These are phyloP conservation scores for Eurois occulta DNA, from an alignment of 2,888 invertebrate species.

Conservation along the genomic window DNA sequence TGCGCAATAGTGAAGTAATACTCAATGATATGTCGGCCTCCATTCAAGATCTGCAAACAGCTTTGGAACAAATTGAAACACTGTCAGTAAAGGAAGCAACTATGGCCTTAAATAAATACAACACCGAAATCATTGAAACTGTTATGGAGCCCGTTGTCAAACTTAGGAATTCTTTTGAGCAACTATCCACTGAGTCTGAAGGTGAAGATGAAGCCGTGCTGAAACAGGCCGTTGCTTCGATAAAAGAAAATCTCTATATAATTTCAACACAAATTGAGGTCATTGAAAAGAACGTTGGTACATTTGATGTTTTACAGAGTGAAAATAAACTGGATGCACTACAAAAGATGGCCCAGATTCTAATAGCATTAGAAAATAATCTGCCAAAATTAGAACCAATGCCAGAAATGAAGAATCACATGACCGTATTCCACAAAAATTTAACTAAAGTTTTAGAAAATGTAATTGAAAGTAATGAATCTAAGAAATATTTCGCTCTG, in stretches of 20 bases:
- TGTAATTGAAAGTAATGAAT: constrained; percentile 88
- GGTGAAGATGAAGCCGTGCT: constrained; percentile 76
- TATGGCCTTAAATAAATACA: constrained; percentile 82
- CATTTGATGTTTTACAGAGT: constrained; percentile 83
- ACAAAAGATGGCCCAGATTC: constrained; percentile 87
- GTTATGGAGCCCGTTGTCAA: constrained; percentile 92
- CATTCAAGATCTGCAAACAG: constrained; percentile 87
- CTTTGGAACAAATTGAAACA: constrained; percentile 87
- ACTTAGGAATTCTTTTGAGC: constrained; percentile 91
- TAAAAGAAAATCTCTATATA: constrained; percentile 81
- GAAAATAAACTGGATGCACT: constrained; percentile 85
- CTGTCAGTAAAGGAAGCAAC: constrained; percentile 89
- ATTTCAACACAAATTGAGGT: constrained; percentile 79
- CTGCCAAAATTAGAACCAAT: constrained; percentile 77
- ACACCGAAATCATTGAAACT: constrained; percentile 92
- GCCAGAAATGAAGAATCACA: constrained; percentile 76
- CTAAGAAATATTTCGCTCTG: constrained; percentile 82
- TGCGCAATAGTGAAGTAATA: constrained; percentile 81
- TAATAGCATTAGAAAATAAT: constrained; percentile 85
- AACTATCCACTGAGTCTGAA: constrained; percentile 78
- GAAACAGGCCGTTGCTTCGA: constrained; percentile 76
- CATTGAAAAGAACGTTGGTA: constrained; percentile 80
- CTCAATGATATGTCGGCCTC: constrained; percentile 86
- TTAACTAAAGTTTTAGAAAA: constrained; percentile 90
- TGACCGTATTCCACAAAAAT: constrained; percentile 86